Evolutionary conservation across 2,888 invertebrate species (phyloP).

Genomic region (Barypeithes pellucidus): DNA sequence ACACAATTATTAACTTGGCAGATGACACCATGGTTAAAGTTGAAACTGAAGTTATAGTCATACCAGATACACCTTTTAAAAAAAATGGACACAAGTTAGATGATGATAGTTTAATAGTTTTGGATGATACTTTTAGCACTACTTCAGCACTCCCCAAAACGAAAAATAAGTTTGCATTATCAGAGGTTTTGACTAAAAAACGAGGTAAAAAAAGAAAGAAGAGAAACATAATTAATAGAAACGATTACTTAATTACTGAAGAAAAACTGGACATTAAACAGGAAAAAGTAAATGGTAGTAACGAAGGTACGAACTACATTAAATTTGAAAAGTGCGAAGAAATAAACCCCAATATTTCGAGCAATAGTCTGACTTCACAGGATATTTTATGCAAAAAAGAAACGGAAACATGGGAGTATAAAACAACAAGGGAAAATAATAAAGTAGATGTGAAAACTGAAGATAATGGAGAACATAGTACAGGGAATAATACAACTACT

Average conservation of each 20-base stretch:
- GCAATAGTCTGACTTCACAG: too few relatives aligned
- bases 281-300: not conserved
- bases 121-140: not conserved
- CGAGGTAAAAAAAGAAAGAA: not conserved
- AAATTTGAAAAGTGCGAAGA: too few relatives aligned
- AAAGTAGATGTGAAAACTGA: not conserved
- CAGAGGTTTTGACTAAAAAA: not conserved
- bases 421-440: not conserved
- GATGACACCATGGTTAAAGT: not conserved
- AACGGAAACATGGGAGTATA: not conserved
- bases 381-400: not conserved
- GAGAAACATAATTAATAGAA: not conserved
- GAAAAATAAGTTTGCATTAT: not conserved
- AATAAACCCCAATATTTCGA: too few relatives aligned
- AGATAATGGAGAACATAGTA: not conserved
- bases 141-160: not conserved
- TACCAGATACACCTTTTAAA: conserved; percentile 10
- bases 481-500: not conserved
- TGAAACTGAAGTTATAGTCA: conserved; percentile 5
- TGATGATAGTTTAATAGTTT: not conserved
- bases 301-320: not conserved
- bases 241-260: not conserved
- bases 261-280: not conserved
- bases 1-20: not conserved
- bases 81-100: not conserved